Conservation (phyloP, 2,113 vertebrate species). For the Corvus moneduloides region DNA sequence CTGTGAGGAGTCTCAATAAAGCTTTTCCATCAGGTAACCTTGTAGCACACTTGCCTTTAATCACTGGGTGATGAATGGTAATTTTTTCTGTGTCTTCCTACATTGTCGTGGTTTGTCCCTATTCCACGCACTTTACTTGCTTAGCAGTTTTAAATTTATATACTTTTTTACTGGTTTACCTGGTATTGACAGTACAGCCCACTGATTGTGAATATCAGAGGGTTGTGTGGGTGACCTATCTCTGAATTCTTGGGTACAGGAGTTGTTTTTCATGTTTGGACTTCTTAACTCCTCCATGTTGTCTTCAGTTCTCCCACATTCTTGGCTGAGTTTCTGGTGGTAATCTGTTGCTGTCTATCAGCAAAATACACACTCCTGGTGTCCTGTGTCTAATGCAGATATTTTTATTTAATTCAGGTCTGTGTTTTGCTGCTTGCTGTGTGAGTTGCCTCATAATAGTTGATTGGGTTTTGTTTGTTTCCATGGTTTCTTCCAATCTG, state of each 20-base stretch:
- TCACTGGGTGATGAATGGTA: background rate
- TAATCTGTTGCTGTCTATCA: slow-evolving; percentile 24
- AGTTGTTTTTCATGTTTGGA: background rate
- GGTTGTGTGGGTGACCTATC: background rate
- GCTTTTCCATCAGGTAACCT: background rate
- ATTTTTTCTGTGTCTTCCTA: background rate
- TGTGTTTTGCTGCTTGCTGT: background rate
- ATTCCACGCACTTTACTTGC: background rate
- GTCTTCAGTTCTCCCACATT: background rate
- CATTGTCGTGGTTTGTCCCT: background rate
- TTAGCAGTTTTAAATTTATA: background rate
- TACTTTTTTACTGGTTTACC: background rate
- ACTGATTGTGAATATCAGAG: background rate
- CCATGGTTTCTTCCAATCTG: background rate
- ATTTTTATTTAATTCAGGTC: background rate
- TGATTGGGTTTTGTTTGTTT: background rate
- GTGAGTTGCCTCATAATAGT: background rate
- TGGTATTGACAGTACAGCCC: background rate
- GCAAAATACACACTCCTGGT: background rate
- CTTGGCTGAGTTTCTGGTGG: background rate
- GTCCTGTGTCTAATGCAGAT: background rate
- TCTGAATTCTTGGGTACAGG: background rate
- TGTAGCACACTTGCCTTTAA: background rate
- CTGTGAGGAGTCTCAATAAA: background rate
- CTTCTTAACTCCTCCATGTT: background rate